Evolutionary conservation across 2,797 vertebrate genomes (phyloP).

Genomic region (Eulemur coronatus): DNA sequence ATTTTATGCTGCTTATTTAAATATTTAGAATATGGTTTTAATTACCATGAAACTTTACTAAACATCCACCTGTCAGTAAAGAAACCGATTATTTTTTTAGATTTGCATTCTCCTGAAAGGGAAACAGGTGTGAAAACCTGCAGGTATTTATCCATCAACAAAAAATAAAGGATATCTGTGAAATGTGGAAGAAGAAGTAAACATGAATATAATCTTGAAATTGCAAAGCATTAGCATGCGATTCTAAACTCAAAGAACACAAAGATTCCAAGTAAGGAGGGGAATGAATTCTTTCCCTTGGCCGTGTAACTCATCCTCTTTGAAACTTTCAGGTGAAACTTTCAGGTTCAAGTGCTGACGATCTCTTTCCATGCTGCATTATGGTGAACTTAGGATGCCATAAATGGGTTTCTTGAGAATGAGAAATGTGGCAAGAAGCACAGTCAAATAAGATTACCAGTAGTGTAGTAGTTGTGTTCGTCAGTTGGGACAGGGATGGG

Average conservation of each 20-base stretch:
- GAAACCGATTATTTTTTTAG: conserved; percentile 55
- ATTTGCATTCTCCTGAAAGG: conserved; percentile 45
- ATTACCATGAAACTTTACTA: conserved; percentile 74
- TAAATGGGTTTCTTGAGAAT: not conserved
- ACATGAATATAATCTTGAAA: not conserved
- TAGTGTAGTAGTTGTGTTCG: fast-evolving
- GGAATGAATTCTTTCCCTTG: fast-evolving
- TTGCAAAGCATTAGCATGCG: fast-evolving
- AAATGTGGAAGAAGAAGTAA: conserved; percentile 14
- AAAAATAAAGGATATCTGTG: conserved; percentile 71
- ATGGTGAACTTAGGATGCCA: not conserved
- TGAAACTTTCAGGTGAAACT: not conserved
- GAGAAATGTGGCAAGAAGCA: not conserved
- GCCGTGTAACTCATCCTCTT: fast-evolving
- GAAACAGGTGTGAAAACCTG: conserved; percentile 78
- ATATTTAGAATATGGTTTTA: conserved; percentile 79
- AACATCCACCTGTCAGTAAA: conserved; percentile 80
- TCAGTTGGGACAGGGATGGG: fast-evolving
- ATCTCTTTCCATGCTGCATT: too few relatives aligned
- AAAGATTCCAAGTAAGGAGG: too few relatives aligned
- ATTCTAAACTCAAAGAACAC: not conserved
- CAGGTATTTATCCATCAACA: conserved; percentile 79
- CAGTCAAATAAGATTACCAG: not conserved
- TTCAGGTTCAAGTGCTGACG: fast-evolving
- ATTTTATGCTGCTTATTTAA: conserved; percentile 72